These are phyloP conservation scores for Drosophila miranda DNA, from an alignment of 1,140 invertebrate species.

Conservation along the genomic window DNA sequence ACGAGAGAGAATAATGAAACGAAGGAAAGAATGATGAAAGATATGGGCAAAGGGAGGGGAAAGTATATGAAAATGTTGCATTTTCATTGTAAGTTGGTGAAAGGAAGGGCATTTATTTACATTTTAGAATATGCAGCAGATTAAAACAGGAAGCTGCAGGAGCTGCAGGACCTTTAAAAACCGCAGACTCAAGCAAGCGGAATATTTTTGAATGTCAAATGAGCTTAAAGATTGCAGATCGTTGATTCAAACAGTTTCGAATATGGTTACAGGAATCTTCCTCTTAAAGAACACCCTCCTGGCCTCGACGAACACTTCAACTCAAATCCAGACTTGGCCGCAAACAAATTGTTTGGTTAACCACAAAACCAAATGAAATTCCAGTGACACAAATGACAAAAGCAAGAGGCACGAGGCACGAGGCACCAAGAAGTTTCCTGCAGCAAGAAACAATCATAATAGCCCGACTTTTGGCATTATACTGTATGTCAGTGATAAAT, in stretches of 20 bases:
- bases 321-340: not conserved
- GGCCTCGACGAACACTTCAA: not conserved
- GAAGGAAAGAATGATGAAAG: slow-evolving; percentile 14
- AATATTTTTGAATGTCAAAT: slow-evolving; percentile 26
- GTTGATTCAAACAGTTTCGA: not conserved
- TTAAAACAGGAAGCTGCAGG: slow-evolving; percentile 54
- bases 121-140: slow-evolving; percentile 77
- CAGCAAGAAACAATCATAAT: slow-evolving; percentile 24
- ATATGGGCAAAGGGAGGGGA: slow-evolving; percentile 26
- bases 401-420: not conserved
- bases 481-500: slow-evolving; percentile 20
- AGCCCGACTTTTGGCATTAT: slow-evolving; percentile 25
- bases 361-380: slow-evolving; percentile 36
- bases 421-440: slow-evolving; percentile 1
- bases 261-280: too few species aligned
- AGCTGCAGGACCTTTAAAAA: slow-evolving; percentile 46
- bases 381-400: slow-evolving; percentile 29
- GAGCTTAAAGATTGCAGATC: slow-evolving; percentile 1
- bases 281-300: too few species aligned
- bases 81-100: slow-evolving; percentile 48
- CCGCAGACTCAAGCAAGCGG: slow-evolving; percentile 4
- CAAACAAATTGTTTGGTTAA: slow-evolving; percentile 6
- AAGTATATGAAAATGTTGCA: slow-evolving; percentile 64
- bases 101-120: slow-evolving; percentile 58
- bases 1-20: not conserved